Evolutionary conservation across 1,140 invertebrate genomes (phyloP).

Genomic region (Philaenus spumarius): DNA sequence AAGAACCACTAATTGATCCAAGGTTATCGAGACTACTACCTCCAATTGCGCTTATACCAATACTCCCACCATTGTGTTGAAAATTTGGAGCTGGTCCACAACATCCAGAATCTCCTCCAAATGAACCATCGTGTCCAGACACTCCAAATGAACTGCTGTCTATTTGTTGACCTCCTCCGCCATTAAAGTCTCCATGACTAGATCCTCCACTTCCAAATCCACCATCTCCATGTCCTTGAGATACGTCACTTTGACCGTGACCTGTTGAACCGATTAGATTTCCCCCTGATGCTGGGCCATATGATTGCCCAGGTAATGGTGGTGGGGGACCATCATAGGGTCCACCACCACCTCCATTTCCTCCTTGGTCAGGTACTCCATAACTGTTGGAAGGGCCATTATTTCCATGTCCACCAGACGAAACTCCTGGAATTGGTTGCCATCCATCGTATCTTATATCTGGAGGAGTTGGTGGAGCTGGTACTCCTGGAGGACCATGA

Average conservation of each 20-base stretch:
- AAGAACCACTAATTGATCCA: constrained; percentile 13
- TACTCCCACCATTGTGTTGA: neutral
- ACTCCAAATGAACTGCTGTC: neutral
- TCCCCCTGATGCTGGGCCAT: constrained; percentile 21
- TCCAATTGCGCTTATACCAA: neutral
- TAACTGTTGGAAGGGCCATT: constrained; percentile 34
- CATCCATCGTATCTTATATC: constrained; percentile 75
- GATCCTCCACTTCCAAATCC: neutral
- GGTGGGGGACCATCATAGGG: constrained; percentile 23
- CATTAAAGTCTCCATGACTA: constrained; percentile 1
- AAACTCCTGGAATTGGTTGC: constrained; percentile 67
- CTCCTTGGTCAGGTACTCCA: constrained; percentile 21
- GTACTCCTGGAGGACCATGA: constrained; percentile 49
- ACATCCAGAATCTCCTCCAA: constrained; percentile 4
- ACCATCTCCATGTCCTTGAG: neutral
- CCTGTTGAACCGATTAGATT: neutral
- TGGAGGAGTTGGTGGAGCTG: constrained; percentile 61
- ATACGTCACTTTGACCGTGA: neutral
- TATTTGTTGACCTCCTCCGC: neutral
- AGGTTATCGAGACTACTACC: neutral
- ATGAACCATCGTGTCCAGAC: neutral
- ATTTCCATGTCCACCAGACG: constrained; percentile 30
- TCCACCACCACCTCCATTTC: neutral
- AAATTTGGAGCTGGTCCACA: constrained; percentile 10
- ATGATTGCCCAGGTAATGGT: constrained; percentile 40